phyloP scores from a whole-genome alignment of 2,888 invertebrate genomes.

The Lycophotia porphyrea region DNA sequence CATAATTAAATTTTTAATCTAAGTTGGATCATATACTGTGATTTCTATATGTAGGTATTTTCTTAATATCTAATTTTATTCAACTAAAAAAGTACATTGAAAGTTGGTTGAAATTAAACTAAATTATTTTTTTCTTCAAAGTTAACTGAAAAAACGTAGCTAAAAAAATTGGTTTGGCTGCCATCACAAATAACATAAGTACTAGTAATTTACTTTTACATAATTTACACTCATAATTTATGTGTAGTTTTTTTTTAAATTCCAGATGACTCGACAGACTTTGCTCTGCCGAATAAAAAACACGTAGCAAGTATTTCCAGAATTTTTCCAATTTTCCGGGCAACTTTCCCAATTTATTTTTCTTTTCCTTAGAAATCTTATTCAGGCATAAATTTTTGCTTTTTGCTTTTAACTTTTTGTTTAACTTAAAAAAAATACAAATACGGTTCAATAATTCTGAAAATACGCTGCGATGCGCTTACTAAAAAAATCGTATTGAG shows the following conservation, averaged over 20 bases:
- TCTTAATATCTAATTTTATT: background rate
- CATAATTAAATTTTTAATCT: background rate
- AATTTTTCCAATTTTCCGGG: background rate
- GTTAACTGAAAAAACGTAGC: background rate
- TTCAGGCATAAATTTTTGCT: background rate
- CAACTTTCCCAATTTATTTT: background rate
- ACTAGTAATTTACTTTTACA: too few relatives aligned
- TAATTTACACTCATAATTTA: too few relatives aligned
- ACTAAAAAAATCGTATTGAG: background rate
- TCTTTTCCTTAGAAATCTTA: background rate
- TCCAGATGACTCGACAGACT: background rate
- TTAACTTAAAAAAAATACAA: background rate
- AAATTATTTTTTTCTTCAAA: background rate
- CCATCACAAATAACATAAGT: background rate
- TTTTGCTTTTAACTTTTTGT: too few relatives aligned
- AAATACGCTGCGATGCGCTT: background rate
- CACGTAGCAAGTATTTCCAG: background rate
- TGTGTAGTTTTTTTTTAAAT: background rate
- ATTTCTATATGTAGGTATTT: background rate
- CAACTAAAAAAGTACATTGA: background rate
- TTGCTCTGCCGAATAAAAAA: background rate
- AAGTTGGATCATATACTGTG: background rate
- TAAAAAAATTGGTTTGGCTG: background rate
- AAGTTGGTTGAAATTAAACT: background rate
- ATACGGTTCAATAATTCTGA: background rate